Base-by-base conservation (phyloP, 2,113 vertebrate species). In the Picathartes gymnocephalus region DNA sequence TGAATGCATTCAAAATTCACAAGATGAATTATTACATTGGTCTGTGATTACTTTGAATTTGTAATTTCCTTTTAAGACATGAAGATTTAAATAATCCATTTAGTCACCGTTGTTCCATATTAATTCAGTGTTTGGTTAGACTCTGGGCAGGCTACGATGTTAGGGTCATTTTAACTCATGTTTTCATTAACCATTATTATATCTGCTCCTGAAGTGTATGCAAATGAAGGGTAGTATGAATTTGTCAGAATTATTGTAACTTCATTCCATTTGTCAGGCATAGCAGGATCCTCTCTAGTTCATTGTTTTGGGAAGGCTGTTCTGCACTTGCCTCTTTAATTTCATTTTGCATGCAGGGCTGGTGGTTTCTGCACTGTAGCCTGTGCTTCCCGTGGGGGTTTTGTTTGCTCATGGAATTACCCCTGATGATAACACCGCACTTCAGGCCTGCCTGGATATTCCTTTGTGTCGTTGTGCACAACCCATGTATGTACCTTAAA, bases 21-120 rank as follows among this genome's bases (percentile, higher is more conserved):
- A 62, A 76, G 95, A 81, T 91, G 9, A 93, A 90, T 96, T 80
- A 88, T 92, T 95, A 90, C 82, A 80, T 45, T 84, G 11, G 33
- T 80, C 51, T 1, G 0, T 64, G 80, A 80, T 89, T 95, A 83
- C 33, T 90, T 61, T 84, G 64, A 84, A 91, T 88, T 83, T 91
- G 81, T 81, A 94, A 96, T 94, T 91, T 90, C 45, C 82, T 93
- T 91, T 35, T 37, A 65, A 89, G 83, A 92, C 81, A 86, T n/a
- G 86, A 91, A 86, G 79, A 92, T 92, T 93, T 97, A 93, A 97
- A 92, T 96, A 96, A 97, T 92, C 94, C 64, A 81, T 94, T 97
- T 96, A 97, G 92, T 91, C 93, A 95, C 76, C 1, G 5, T 95
- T 94, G 84, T 93, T 92, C 77, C 50, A 61, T 93, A 77, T 81